phyloP scores from a whole-genome alignment of 2,888 invertebrate genomes.

The Automeris io region DNA sequence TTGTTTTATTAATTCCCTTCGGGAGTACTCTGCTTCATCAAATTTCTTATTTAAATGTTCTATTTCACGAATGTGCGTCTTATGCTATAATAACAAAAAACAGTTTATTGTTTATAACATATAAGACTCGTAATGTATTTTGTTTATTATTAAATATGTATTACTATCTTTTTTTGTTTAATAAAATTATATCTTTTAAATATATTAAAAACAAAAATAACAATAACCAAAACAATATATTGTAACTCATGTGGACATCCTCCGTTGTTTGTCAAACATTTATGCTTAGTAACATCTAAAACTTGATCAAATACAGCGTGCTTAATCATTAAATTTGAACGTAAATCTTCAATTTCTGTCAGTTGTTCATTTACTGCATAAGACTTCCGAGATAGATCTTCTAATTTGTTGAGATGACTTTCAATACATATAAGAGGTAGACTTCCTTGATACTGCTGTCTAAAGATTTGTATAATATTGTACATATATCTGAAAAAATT shows the following conservation, averaged over 20 bases:
- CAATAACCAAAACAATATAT: constrained; percentile 41
- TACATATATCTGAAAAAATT: constrained; percentile 50
- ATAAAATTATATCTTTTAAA: too few relatives aligned
- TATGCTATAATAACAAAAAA: constrained; percentile 47
- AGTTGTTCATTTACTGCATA: constrained; percentile 44
- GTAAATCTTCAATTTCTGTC: constrained; percentile 55
- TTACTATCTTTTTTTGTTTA: too few relatives aligned
- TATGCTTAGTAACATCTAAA: constrained; percentile 43
- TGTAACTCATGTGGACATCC: constrained; percentile 54
- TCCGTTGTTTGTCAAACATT: constrained; percentile 46
- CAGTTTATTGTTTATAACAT: too few relatives aligned
- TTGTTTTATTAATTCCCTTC: constrained; percentile 38
- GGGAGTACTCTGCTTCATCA: constrained; percentile 37
- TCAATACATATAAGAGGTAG: constrained; percentile 54
- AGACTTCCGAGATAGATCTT: constrained; percentile 46
- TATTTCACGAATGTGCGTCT: constrained; percentile 40
- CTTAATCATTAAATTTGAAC: constrained; percentile 47
- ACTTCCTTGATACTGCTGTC: constrained; percentile 63
- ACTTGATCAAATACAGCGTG: constrained; percentile 58
- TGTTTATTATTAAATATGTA: too few relatives aligned
- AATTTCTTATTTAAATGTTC: constrained; percentile 48
- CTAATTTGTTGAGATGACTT: constrained; percentile 46
- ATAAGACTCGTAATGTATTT: too few relatives aligned
- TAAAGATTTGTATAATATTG: constrained; percentile 50
- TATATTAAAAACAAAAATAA: not conserved